phyloP scores from a whole-genome alignment of 92 coral and sea anemone genomes.

The Palythoa grandis region DNA sequence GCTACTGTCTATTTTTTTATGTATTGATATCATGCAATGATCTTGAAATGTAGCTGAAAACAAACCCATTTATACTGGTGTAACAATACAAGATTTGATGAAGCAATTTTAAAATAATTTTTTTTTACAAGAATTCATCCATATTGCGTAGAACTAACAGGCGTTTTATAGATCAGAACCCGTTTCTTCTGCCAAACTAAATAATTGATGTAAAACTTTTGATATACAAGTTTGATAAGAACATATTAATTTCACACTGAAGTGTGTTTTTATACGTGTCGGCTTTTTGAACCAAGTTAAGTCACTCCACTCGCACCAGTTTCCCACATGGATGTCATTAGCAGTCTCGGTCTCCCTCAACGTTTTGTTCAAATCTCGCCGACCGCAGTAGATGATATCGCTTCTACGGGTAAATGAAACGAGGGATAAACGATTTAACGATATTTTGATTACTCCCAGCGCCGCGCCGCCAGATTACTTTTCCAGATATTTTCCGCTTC shows the following conservation, averaged over 20 bases:
- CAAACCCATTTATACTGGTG: neutral
- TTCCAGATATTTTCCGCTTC: neutral
- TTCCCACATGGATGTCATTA: slow-evolving; percentile 41
- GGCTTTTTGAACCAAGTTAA: slow-evolving; percentile 17
- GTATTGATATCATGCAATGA: neutral
- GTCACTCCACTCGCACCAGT: slow-evolving; percentile 24
- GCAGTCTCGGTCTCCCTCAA: slow-evolving; percentile 37
- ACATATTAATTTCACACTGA: neutral
- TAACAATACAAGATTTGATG: neutral
- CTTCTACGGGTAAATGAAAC: slow-evolving; percentile 42
- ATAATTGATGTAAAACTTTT: neutral
- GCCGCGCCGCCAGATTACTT: slow-evolving; percentile 41
- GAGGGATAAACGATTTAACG: slow-evolving; percentile 49
- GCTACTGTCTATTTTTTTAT: too few species aligned
- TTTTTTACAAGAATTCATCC: neutral
- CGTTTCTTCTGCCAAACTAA: neutral
- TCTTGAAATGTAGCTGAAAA: neutral
- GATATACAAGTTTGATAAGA: neutral
- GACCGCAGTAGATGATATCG: slow-evolving; percentile 41
- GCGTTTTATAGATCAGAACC: neutral
- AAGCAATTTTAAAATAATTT: neutral
- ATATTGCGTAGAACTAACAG: neutral
- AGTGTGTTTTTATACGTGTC: slow-evolving; percentile 24
- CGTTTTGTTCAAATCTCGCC: slow-evolving; percentile 44
- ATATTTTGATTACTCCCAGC: slow-evolving; percentile 39